A percentile compares a stretch with the other conserved stretches of the same genome.
Conservation (phyloP, 37 sponge, comb jelly and placozoan species). For the Geodia barretti region DNA sequence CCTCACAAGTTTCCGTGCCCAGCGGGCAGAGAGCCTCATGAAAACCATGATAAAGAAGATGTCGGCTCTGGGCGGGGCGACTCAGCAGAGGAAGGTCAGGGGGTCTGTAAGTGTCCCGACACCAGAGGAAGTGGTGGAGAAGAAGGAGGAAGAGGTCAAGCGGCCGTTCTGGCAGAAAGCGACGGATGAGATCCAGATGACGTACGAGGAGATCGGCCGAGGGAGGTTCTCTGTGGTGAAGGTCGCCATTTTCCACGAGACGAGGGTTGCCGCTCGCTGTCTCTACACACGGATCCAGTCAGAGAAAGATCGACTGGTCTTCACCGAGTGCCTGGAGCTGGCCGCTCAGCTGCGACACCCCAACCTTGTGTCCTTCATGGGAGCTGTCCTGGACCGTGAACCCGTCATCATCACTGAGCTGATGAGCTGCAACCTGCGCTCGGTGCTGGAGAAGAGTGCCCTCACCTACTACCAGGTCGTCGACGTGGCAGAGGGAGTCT, state of each 20-base stretch:
- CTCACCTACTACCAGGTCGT: conserved; percentile 46
- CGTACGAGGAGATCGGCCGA: conserved; percentile 52
- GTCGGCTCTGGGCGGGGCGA: background rate
- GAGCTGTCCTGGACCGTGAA: conserved; percentile 48
- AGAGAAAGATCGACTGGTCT: conserved; percentile 47
- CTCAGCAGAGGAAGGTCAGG: background rate
- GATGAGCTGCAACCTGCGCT: conserved; percentile 64
- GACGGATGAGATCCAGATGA: conserved; percentile 34
- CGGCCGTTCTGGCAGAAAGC: conserved; percentile 50
- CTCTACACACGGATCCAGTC: conserved; percentile 53
- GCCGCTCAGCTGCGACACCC: conserved; percentile 63
- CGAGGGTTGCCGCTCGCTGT: conserved; percentile 70
- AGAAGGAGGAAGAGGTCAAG: background rate
- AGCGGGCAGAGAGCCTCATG: background rate
- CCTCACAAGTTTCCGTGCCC: conserved; percentile 1
- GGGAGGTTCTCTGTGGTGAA: conserved; percentile 60
- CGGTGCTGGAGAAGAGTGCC: conserved; percentile 32
- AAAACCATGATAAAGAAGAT: background rate
- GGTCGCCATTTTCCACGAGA: conserved; percentile 58
- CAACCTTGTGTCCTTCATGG: conserved; percentile 76
- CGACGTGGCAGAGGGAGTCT: conserved; percentile 42
- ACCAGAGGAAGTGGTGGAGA: background rate
- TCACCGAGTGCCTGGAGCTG: conserved; percentile 65
- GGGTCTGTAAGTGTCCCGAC: background rate
- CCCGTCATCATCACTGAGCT: conserved; percentile 75